These are phyloP conservation scores for Argyresthia goedartella DNA, from an alignment of 2,888 invertebrate genomes.

Conservation along the genomic window DNA sequence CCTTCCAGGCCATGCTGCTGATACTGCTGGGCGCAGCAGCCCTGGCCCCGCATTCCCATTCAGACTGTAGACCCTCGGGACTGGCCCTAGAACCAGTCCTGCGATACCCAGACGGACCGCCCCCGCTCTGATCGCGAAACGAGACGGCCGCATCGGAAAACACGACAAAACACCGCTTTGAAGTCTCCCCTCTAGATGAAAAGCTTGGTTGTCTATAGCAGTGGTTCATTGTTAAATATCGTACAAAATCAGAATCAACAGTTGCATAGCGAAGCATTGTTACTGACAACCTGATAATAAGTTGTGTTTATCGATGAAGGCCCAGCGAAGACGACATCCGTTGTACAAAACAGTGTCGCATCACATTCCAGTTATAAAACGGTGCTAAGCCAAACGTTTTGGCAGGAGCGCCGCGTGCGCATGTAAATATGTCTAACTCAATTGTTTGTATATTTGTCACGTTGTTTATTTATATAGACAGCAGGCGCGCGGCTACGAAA, in stretches of 20 bases:
- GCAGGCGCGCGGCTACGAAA: conserved; percentile 18
- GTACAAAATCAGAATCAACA: too few relatives aligned
- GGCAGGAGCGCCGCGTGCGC: conserved; percentile 9
- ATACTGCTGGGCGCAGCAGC: conserved; percentile 94
- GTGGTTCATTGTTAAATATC: too few relatives aligned
- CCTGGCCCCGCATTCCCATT: conserved; percentile 88
- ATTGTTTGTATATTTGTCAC: conserved; percentile 59
- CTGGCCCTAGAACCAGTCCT: conserved; percentile 90
- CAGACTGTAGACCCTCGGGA: conserved; percentile 85
- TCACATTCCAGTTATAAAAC: conserved; percentile 23
- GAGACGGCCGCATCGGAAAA: too few relatives aligned
- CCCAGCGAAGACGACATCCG: too few relatives aligned
- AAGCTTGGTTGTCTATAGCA: not conserved
- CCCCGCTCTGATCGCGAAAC: conserved; percentile 78
- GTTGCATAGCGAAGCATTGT: conserved; percentile 12
- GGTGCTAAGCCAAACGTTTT: conserved; percentile 15
- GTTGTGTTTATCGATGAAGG: too few relatives aligned
- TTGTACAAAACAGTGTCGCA: too few relatives aligned
- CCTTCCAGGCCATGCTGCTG: conserved; percentile 94
- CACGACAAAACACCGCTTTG: too few relatives aligned
- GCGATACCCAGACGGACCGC: conserved; percentile 93
- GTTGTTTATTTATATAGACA: conserved; percentile 21
- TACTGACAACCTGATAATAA: too few relatives aligned
- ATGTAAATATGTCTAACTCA: conserved; percentile 2
- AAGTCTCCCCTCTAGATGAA: not conserved